phyloP scores from a whole-genome alignment of 2,888 invertebrate genomes.

The Drosophila flavopinicola region DNA sequence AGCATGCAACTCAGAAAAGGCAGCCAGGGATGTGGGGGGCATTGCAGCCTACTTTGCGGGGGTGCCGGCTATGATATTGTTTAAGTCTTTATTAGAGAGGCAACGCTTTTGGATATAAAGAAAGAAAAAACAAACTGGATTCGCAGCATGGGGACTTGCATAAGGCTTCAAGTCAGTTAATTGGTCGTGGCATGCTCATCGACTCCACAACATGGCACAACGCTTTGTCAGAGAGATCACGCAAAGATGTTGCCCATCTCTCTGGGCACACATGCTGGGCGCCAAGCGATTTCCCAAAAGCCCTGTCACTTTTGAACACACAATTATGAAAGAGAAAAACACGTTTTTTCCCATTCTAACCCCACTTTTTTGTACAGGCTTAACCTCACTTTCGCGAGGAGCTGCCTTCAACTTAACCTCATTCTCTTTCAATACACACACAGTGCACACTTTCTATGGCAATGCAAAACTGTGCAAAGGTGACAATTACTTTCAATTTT shows the following conservation, averaged over 20 bases:
- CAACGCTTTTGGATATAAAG: conserved; percentile 24
- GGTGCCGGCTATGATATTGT: conserved; percentile 63
- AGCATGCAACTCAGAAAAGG: conserved; percentile 24
- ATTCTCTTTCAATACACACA: conserved; percentile 18
- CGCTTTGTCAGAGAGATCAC: conserved; percentile 46
- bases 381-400: conserved; percentile 34
- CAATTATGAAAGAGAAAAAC: conserved; percentile 3
- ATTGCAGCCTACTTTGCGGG: conserved; percentile 55
- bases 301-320: conserved; percentile 5
- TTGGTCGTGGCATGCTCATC: conserved; percentile 69
- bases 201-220: conserved; percentile 33
- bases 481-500: conserved; percentile 78
- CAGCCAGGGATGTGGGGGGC: background rate
- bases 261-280: conserved; percentile 24
- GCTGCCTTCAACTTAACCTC: conserved; percentile 24
- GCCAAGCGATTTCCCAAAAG: background rate
- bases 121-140: conserved; percentile 55
- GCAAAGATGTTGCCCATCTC: conserved; percentile 37
- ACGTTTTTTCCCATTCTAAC: conserved; percentile 10
- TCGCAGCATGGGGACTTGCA: conserved; percentile 45
- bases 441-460: conserved; percentile 56
- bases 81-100: conserved; percentile 68
- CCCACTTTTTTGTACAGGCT: conserved; percentile 1
- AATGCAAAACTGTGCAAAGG: conserved; percentile 43
- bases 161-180: conserved; percentile 63